Percentiles rank a stretch among this genome's conserved stretches.
Conservation (phyloP, 1,140 invertebrate genomes). For the Rhizoglyphus robini region DNA sequence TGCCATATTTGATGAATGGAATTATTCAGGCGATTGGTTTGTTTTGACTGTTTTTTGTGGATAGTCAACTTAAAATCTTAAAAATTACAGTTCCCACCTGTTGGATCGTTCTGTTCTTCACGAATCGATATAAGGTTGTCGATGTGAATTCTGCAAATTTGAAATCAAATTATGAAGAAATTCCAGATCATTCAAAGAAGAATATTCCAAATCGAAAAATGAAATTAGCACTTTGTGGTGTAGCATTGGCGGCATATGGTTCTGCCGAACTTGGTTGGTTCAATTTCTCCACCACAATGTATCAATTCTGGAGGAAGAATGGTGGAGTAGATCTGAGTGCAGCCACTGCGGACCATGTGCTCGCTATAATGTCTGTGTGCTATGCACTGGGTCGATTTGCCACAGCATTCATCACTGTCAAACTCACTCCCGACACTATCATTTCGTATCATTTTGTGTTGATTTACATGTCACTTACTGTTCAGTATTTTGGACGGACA, state of each 20-base stretch:
- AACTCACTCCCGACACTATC: background rate
- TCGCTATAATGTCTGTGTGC: background rate
- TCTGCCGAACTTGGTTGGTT: background rate
- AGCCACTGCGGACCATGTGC: background rate
- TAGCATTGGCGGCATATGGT: background rate
- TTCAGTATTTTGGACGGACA: background rate
- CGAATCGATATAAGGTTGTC: background rate
- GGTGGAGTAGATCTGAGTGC: background rate
- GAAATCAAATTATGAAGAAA: no score
- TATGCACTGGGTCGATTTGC: background rate
- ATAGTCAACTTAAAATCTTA: background rate
- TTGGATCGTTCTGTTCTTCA: background rate
- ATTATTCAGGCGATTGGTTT: background rate
- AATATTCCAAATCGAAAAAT: background rate
- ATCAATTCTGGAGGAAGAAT: background rate
- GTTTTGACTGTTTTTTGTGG: no score
- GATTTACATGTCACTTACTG: background rate
- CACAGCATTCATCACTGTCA: background rate
- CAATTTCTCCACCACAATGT: background rate
- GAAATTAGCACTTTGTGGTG: background rate
- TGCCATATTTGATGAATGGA: background rate
- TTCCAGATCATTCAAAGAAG: no score
- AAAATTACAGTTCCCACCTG: background rate
- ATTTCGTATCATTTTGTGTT: conserved; percentile 5
- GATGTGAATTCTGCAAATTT: no score